Evolutionary conservation across 2,888 invertebrate genomes (phyloP).

Genomic region (Chorisops tibialis): DNA sequence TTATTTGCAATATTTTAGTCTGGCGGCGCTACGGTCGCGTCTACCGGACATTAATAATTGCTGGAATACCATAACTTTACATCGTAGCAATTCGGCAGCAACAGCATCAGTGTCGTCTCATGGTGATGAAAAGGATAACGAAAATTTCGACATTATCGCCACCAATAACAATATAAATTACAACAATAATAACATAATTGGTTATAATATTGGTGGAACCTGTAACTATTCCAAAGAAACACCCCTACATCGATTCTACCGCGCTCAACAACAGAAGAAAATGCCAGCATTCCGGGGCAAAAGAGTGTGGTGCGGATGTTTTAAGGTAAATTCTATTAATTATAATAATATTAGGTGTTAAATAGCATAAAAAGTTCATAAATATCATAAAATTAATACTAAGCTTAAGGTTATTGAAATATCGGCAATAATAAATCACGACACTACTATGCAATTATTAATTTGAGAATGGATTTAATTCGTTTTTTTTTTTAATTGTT

Average conservation of each 20-base stretch:
- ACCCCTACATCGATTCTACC: constrained; percentile 51
- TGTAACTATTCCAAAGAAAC: constrained; percentile 42
- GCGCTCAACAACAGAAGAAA: constrained; percentile 51
- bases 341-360: too few relatives aligned
- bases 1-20: constrained; percentile 52
- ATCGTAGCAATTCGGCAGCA: constrained; percentile 29
- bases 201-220: constrained; percentile 44
- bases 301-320: constrained; percentile 72
- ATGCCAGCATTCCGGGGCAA: constrained; percentile 66
- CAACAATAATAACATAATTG: constrained; percentile 48
- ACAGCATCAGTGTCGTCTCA: neutral
- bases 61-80: constrained; percentile 44
- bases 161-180: constrained; percentile 43
- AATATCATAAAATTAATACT: too few relatives aligned
- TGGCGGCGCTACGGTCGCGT: constrained; percentile 64
- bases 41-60: constrained; percentile 59
- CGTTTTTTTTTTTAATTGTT: too few relatives aligned
- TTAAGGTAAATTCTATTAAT: too few relatives aligned
- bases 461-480: too few relatives aligned
- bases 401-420: too few relatives aligned
- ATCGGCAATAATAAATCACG: too few relatives aligned
- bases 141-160: constrained; percentile 15
- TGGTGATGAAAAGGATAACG: constrained; percentile 16
- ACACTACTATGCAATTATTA: too few relatives aligned
- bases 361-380: too few relatives aligned